Base-by-base conservation (phyloP, 2,113 vertebrate genomes). In the Carassius auratus region DNA sequence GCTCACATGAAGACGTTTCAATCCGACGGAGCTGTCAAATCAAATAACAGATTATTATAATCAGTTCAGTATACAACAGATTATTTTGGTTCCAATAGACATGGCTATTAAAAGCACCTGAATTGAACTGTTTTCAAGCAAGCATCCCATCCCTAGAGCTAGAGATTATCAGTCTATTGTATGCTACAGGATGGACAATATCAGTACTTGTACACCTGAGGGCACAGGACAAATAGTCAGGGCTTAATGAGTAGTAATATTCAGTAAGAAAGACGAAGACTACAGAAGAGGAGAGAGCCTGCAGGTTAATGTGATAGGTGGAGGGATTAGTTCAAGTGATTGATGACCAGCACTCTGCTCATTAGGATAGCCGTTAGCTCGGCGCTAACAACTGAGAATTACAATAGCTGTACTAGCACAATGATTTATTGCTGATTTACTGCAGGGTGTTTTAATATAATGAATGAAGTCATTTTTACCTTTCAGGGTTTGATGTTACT, bases 311-410 rank as follows among this genome's bases (percentile, higher is more conserved):
- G 73, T 77, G 66, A 59, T 55, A 13, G 86, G 71, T 66, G 76
- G 61, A 61, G 36, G 73, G 82, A 81, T 87, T 84, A 84, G 59
- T 21, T 62, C 81, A 78, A 69, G 23, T 89, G 82, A 87, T 90
- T 92, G 88, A 88, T 90, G 64, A 0, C 83, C 77, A 85, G 85
- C 90, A 91, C 88, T 92, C 86, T 91, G 86, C 90, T 91, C 91
- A 87, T 92, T 92, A 92, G 91, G 88, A 61, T 89, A 90, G 91
- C 80, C 71, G 83, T 83, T 66, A 74, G 85, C 81, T 77, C 84
- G 75, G n/a, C 23, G 3, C 55, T 79, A 61, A 21, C 76, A 23
- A 8, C 33, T 57, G 19, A 59, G 17, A 2, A 78, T 57, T 33
- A 57, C 26, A 10, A 36, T 10, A 12, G 17, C 19, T 55, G 17